Evolutionary conservation across 1,140 invertebrate species (phyloP), one percentile per base, ranked within the genome.

Genomic region (Procambarus clarkii): DNA sequence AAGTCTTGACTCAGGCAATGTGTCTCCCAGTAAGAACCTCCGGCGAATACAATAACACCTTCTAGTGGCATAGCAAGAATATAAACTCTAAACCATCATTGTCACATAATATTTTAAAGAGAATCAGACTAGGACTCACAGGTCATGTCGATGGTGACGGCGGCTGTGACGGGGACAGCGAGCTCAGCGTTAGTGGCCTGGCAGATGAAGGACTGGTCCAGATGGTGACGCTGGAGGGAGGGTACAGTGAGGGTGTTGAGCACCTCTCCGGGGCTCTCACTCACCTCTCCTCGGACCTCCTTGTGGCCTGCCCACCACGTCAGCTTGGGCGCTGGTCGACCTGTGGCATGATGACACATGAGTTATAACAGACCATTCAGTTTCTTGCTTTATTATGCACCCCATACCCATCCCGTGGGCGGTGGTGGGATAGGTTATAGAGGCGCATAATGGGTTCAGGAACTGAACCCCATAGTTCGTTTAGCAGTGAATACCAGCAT

Each of bases 141-240:
- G 93, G 96, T 95, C 95, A 97, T 95, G 94, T 96, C 95, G 94
- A 97, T 94, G 94, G 95, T 94, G 94, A 96, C 93, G 93, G 96
- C 94, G 92, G 96, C 94, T 92, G 96, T 94, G 93, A 95, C 94
- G 92, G 95, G 95, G 94, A 96, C 95, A 92, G 96, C 96, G 93
- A 97, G 95, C 93, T 97, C 96, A 94, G 96, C 97, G 94, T 98
- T 98, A 93, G 96, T 96, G 60, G 97, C 97, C 94, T 97, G 96
- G 94, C 97, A 98, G 46, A 97, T 97, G 94, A 97, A 97, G 71
- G 96, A 95, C 54, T 97, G 96, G 94, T 97, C 96, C 86, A 97
- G 96, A 95, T 98, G 97, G 9, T 96, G 95, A 93, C 97, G 95
- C 92, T 95, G 94, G 15, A 97, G 95, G 60, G 94, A 94, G 7